Percentiles rank a stretch among this genome's conserved stretches.
Conservation (phyloP, 2,113 vertebrate genomes). For the Menura novaehollandiae region DNA sequence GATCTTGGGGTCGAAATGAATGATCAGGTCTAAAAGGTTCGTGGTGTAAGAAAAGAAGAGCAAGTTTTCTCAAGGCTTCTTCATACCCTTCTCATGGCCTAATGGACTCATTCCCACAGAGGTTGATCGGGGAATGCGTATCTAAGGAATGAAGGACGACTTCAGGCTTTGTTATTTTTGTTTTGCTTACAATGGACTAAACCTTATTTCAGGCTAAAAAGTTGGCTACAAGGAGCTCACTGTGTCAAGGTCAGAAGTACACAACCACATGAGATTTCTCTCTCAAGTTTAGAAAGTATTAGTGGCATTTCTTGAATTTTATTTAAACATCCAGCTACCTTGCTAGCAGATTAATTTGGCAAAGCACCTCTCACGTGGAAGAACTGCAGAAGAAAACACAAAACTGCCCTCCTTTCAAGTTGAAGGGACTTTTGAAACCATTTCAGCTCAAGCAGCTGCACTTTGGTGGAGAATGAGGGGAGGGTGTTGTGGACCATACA, state of each 20-base stretch:
- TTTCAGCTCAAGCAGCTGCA: not conserved
- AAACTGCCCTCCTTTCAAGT: not conserved
- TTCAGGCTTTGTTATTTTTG: not conserved
- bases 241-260: not conserved
- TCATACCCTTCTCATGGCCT: not conserved
- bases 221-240: not conserved
- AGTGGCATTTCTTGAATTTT: not conserved
- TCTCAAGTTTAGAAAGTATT: not conserved
- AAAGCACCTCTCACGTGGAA: not conserved
- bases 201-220: not conserved
- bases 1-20: not conserved
- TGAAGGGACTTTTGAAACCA: not conserved
- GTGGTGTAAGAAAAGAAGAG: not conserved
- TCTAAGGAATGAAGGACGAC: not conserved
- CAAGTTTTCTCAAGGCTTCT: not conserved
- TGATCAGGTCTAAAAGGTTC: not conserved
- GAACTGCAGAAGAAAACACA: not conserved
- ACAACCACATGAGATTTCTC: not conserved
- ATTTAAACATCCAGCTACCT: not conserved
- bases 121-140: not conserved
- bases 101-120: not conserved
- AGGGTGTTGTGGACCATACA: not conserved
- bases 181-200: not conserved
- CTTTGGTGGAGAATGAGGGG: not conserved
- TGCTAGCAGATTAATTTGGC: not conserved